Base-by-base conservation (phyloP, 2,113 vertebrate species). In the Ammospiza caudacuta region DNA sequence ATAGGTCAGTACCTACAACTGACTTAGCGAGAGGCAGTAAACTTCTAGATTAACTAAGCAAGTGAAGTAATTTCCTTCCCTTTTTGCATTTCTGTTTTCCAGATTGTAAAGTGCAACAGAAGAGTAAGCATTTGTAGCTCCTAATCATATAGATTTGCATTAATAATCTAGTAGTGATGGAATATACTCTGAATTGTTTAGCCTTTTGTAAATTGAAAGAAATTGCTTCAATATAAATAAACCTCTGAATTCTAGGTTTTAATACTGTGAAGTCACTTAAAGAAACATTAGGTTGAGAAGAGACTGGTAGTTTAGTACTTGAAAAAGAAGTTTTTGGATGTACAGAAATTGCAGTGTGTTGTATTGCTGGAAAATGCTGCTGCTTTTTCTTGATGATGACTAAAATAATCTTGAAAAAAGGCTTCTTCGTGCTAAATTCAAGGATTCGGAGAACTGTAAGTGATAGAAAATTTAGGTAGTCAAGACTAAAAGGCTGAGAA, bases 171-270 rank as follows among this genome's bases (percentile, higher is more conserved):
- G 67, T 91, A 2, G 12, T 41, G 64, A 23, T n/a, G 8, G 12
- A 64, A n/a, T 86, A 54, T 81, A 47, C 9, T 78, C 91, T 94
- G 33, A 91, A 82, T 21, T 75, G 8, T 76, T 92, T 68, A 70
- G 4, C 4, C 28, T 91, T 96, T 94, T 63, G 37, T 84, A 90
- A 92, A 88, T 28, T 91, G 63, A 91, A 83, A 95, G 72, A 95
- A 91, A 91, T 70, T 76, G 7, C 21, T 94, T 89, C 67, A 90
- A 5, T 46, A 76, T 75, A 80, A 44, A 44, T 37, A 61, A 37
- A 37, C 24, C 9, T n/a, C 92, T 78, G 12, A 91, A 18, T 84
- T 64, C 54, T 83, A 52, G 27, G 11, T 35, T 92, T 35, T 58
- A 77, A 54, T 52, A 64, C 37, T 3, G 5, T n/a, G 19, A 72